phyloP scores from a whole-genome alignment of 2,113 vertebrate genomes.

The Zosterops lateralis region DNA sequence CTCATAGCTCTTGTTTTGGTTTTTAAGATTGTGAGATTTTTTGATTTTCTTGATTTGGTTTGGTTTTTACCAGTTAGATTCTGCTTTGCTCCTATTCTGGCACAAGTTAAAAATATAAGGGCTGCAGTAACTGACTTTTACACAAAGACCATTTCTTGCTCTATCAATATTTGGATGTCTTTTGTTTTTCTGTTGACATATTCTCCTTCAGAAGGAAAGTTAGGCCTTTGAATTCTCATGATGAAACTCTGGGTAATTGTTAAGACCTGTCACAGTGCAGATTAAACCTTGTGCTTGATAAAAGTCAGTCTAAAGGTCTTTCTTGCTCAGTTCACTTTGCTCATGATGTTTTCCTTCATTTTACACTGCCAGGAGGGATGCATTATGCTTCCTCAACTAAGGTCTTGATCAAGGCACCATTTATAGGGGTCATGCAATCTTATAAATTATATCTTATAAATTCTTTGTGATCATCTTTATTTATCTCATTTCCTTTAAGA shows the following conservation, averaged over 20 bases:
- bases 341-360: neutral
- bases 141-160: neutral
- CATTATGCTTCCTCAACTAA: neutral
- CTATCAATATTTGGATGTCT: neutral
- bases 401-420: neutral
- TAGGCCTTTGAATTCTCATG: neutral
- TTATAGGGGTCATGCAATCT: neutral
- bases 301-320: slow-evolving; percentile 33
- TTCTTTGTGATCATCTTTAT: neutral
- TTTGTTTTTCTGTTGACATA: neutral
- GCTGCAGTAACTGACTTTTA: neutral
- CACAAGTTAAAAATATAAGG: neutral
- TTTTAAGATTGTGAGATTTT: accelerated
- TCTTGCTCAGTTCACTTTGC: neutral
- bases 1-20: neutral
- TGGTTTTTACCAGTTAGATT: neutral
- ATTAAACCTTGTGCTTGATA: slow-evolving; percentile 16
- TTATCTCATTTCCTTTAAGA: neutral
- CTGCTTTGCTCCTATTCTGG: neutral
- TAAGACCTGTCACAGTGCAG: neutral
- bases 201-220: neutral
- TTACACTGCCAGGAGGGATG: neutral
- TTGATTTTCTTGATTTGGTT: neutral
- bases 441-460: neutral
- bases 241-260: neutral